Base-by-base conservation (phyloP, 2,113 vertebrate species). In the Bubalus kerabau region DNA sequence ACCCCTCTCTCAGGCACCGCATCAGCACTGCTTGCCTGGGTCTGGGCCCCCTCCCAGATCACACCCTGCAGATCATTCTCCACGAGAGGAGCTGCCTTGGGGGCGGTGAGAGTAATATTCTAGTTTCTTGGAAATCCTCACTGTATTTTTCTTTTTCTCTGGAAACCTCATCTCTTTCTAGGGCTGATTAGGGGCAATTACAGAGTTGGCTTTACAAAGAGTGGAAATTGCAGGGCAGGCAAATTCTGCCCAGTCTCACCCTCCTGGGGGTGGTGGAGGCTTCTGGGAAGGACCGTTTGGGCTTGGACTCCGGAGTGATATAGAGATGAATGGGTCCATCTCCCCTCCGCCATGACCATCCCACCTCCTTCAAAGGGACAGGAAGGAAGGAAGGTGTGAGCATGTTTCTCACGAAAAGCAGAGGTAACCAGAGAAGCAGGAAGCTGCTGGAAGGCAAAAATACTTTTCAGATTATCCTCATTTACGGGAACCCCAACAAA, bases 391-490 rank as follows among this genome's bases (percentile, higher is more conserved):
- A 97, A 92, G 48, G 11, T 54, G 19, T 62, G 43, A 85, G 15
- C 81, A n/a, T 90, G 91, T 95, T 94, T 54, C 76, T 92, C 32
- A 43, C 11, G 54, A 90, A 90, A 96, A 46, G 60, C 57, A 57
- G 48, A 14, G 32, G 28, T 87, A 52, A 90, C 30, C 43, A 82
- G 46, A 94, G 40, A 84, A 96, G 85, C 17, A 32, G 6, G 54
- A 95, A 97, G 64, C 59, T 94, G 30, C 48, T 74, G 60, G 48
- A 43, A 90, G 43, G 59, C 32, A 92, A 32, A 86, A 40, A 80
- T 76, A 88, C 87, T 94, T 95, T 97, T 94, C 59, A 90, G 21
- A 48, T 87, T 94, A 87, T 90, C 43, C 28, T 24, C 30, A 26
- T 92, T 87, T 90, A 92, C 6, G 52, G 84, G 86, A 96, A 54